Base-by-base conservation (phyloP, 2,888 invertebrate genomes). In the Drosophila nigricruria region DNA sequence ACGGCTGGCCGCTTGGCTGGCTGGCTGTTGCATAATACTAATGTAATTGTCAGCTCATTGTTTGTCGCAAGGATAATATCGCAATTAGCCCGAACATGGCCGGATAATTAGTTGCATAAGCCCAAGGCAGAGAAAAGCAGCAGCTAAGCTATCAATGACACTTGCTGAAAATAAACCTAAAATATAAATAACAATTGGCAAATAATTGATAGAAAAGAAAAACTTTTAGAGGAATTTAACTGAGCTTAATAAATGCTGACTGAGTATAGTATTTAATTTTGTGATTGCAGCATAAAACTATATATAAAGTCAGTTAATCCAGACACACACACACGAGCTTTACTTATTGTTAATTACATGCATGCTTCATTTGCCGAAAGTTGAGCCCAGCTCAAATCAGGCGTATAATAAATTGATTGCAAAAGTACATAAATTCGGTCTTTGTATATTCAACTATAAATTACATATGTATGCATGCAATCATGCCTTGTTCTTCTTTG, bases 391-490 rank as follows among this genome's bases (percentile, higher is more conserved):
- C 62, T 68, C 72, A 86, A 86, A 81, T 83, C 84, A 78, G 64
- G 67, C 87, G 70, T 70, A 83, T 78, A 77, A 83, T 73, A 83
- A 83, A 86, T 79, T 83, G 87, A 84, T 84, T 86, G 76, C 73
- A 64, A 86, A 76, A 32, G 66, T 57, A 74, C 52, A 82, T 67
- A 74, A 58, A 25, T 20, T 9, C 16, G 18, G 3, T 30, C 23
- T 25, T n/a, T 53, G 30, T 30, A 20, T 30, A 2, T 3, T 23
- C 14, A 14, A 34, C 6, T 8, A 45, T 32, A 20, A 34, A 34
- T 42, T 16, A 38, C 27, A 27, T 6, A 5, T 45, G 12, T 20
- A 14, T 20, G 30, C 8, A 42, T 5, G 43, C 42, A 20, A 16
- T 18, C 40, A 16, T 50, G 32, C 16, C 20, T 30, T 20, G 30